Evolutionary conservation across 2,888 invertebrate genomes (phyloP).

Genomic region (Julus scanicus): DNA sequence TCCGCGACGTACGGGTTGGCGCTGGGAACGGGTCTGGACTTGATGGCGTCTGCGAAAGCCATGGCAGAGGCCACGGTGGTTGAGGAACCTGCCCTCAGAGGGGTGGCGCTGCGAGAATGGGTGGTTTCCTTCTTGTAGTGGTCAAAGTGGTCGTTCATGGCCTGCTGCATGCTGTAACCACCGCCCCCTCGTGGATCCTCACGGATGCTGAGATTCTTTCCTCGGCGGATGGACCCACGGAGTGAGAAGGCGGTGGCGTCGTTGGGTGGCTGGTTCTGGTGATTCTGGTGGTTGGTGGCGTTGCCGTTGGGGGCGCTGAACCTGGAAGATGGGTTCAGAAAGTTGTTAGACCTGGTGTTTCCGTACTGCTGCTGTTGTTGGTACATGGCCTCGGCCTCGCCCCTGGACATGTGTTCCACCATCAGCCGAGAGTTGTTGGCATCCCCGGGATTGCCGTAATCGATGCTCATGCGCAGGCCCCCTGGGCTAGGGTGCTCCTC

Average conservation of each 20-base stretch:
- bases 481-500: slow-evolving; percentile 54
- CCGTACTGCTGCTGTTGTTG: slow-evolving; percentile 25
- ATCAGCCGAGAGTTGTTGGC: not conserved
- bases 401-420: slow-evolving; percentile 47
- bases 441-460: slow-evolving; percentile 11
- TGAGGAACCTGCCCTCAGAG: slow-evolving; percentile 58
- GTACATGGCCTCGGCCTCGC: not conserved
- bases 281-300: slow-evolving; percentile 1
- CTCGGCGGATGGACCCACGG: slow-evolving; percentile 52
- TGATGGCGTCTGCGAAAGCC: slow-evolving; percentile 54
- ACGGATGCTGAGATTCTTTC: slow-evolving; percentile 52
- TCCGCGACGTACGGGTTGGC: slow-evolving; percentile 60
- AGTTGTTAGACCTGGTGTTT: slow-evolving; percentile 3
- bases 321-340: slow-evolving; percentile 50
- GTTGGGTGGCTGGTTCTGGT: slow-evolving; percentile 52
- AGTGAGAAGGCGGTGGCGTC: slow-evolving; percentile 54
- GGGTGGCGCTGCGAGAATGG: slow-evolving; percentile 74
- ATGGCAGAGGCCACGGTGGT: slow-evolving; percentile 74
- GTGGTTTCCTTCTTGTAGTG: slow-evolving; percentile 87
- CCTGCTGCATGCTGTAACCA: slow-evolving; percentile 68
- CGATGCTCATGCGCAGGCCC: slow-evolving; percentile 56
- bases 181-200: slow-evolving; percentile 67
- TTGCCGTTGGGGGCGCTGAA: slow-evolving; percentile 58
- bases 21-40: slow-evolving; percentile 41
- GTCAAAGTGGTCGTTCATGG: slow-evolving; percentile 90